These are phyloP conservation scores for Holotrichia oblita DNA, from an alignment of 1,140 invertebrate species.

Conservation along the genomic window DNA sequence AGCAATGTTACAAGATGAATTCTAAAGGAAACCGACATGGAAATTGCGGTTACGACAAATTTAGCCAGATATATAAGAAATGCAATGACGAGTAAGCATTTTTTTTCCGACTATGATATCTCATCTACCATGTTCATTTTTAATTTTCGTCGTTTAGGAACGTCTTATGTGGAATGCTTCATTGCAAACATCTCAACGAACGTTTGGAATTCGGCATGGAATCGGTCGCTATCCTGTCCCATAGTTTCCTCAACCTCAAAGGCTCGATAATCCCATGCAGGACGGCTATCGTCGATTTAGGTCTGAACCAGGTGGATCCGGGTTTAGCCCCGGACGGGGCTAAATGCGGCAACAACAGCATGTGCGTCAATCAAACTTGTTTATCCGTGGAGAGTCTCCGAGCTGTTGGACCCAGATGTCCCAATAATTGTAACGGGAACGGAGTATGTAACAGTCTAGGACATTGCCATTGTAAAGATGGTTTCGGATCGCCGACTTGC, in stretches of 20 bases:
- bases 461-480: constrained; percentile 93
- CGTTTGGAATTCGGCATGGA: too few species aligned
- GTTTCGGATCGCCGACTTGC: constrained; percentile 89
- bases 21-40: constrained; percentile 84
- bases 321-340: constrained; percentile 95
- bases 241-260: too few species aligned
- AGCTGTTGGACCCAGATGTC: constrained; percentile 68
- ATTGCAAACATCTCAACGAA: constrained; percentile 94
- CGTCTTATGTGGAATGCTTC: constrained; percentile 92
- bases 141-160: constrained; percentile 65
- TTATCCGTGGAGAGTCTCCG: constrained; percentile 74
- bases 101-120: too few species aligned
- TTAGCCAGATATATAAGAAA: constrained; percentile 75
- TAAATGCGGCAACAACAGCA: constrained; percentile 91
- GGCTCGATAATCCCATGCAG: constrained; percentile 90
- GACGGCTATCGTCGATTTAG: constrained; percentile 89
- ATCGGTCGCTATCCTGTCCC: too few species aligned
- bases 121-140: too few species aligned
- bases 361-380: constrained; percentile 95
- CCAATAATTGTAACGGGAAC: constrained; percentile 85
- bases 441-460: constrained; percentile 92
- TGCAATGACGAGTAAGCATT: constrained; percentile 81
- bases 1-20: constrained; percentile 90
- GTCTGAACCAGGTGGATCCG: constrained; percentile 91
- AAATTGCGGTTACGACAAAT: constrained; percentile 82